Percentiles rank a stretch among this genome's conserved stretches.
phyloP scores from a whole-genome alignment of 2,888 invertebrate species.

The Micoletzkya japonica region DNA sequence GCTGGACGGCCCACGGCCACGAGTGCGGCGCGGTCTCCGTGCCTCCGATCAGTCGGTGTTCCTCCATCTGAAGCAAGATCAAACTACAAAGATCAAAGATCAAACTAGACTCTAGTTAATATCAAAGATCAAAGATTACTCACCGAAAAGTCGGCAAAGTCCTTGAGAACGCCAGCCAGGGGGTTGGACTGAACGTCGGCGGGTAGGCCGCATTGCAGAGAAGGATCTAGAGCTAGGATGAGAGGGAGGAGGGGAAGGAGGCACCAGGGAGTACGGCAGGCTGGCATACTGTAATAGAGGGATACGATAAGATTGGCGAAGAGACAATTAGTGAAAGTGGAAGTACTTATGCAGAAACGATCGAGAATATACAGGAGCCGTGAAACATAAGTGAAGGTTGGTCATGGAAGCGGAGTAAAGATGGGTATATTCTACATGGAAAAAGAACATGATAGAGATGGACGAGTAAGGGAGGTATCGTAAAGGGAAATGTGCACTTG shows the following conservation, averaged over 20 bases:
- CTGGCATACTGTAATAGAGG: no score
- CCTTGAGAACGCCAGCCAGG: slow-evolving; percentile 20
- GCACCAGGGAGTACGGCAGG: no score
- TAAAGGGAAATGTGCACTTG: neutral
- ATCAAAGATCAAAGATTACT: neutral
- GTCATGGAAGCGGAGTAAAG: no score
- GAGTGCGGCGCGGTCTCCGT: slow-evolving; percentile 45
- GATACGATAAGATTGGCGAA: no score
- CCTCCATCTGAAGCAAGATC: slow-evolving; percentile 30
- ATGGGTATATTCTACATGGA: no score
- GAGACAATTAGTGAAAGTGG: no score
- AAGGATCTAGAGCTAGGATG: neutral
- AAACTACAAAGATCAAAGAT: neutral
- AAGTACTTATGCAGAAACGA: no score
- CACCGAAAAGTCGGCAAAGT: slow-evolving; percentile 14
- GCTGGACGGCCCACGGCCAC: slow-evolving; percentile 59
- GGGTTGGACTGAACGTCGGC: slow-evolving; percentile 20
- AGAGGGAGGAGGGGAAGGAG: slow-evolving; percentile 8
- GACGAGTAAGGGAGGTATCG: no score
- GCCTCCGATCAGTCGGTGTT: slow-evolving; percentile 54
- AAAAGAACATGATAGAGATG: no score
- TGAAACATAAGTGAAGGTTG: no score
- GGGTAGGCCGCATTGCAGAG: slow-evolving; percentile 22
- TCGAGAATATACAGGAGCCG: no score
- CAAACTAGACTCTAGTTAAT: neutral